Conservation (phyloP, 1,140 invertebrate species). For the Drosophila nigrodunni region DNA sequence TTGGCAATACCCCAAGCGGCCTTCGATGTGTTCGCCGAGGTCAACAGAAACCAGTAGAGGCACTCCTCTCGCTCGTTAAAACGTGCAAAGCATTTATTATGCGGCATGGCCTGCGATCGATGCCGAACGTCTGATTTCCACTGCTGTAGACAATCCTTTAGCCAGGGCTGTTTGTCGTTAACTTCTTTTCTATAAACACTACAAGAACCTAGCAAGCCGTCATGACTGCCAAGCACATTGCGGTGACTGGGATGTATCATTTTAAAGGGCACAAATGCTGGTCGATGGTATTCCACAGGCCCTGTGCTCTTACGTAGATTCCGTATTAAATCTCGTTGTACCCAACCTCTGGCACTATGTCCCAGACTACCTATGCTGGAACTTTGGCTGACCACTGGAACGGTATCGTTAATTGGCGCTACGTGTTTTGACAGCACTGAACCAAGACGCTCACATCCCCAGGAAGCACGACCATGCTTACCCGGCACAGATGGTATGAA, state of each 20-base stretch:
- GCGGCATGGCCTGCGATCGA: conserved; percentile 93
- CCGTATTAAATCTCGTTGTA: conserved; percentile 85
- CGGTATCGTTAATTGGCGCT: conserved; percentile 83
- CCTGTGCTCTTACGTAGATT: conserved; percentile 1
- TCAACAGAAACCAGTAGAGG: conserved; percentile 92
- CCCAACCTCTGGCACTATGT: conserved; percentile 87
- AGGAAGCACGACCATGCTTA: neutral
- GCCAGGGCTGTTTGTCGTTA: conserved; percentile 33
- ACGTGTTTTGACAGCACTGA: conserved; percentile 87
- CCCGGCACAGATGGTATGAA: conserved; percentile 13
- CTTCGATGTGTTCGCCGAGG: conserved; percentile 96
- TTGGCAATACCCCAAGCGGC: conserved; percentile 92
- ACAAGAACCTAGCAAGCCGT: neutral
- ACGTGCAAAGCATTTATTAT: conserved; percentile 95
- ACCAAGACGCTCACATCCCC: conserved; percentile 13
- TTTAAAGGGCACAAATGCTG: conserved; percentile 2
- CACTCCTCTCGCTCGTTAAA: conserved; percentile 87
- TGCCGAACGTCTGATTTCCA: conserved; percentile 90
- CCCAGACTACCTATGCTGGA: conserved; percentile 95
- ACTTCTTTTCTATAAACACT: neutral
- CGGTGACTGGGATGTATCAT: conserved; percentile 15
- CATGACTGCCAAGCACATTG: neutral
- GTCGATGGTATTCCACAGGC: neutral
- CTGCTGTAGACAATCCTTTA: conserved; percentile 90
- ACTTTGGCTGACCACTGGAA: conserved; percentile 89